Conservation (phyloP, 2,888 invertebrate genomes). For the Sipha maydis region DNA sequence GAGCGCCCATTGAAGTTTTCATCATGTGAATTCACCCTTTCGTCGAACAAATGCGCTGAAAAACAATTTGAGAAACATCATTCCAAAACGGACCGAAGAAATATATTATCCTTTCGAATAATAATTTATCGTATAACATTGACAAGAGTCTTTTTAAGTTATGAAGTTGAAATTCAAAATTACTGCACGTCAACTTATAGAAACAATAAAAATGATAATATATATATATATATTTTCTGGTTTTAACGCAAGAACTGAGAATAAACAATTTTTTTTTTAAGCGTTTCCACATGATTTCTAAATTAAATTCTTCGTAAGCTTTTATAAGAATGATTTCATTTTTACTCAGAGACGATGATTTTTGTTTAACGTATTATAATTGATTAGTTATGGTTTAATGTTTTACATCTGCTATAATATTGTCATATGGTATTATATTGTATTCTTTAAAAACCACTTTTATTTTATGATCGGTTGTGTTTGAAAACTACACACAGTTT, state of each 20-base stretch:
- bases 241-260: background rate
- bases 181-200: background rate
- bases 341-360: background rate
- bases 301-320: background rate
- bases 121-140: background rate
- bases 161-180: background rate
- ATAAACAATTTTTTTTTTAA: background rate
- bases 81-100: background rate
- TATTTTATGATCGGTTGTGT: too few relatives aligned
- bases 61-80: background rate
- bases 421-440: too few relatives aligned
- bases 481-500: too few relatives aligned
- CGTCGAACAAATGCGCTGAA: background rate
- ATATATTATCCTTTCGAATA: background rate
- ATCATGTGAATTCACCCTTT: background rate
- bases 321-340: background rate
- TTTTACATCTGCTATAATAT: too few relatives aligned
- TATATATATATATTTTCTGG: background rate
- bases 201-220: background rate
- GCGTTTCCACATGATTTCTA: background rate
- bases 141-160: background rate
- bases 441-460: too few relatives aligned
- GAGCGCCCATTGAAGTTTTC: background rate
- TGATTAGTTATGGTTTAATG: too few relatives aligned
- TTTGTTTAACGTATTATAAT: too few relatives aligned